A percentile compares a stretch with the other conserved stretches of the same genome.
phyloP scores from a whole-genome alignment of 2,113 vertebrate species.

The Syrrhaptes paradoxus region DNA sequence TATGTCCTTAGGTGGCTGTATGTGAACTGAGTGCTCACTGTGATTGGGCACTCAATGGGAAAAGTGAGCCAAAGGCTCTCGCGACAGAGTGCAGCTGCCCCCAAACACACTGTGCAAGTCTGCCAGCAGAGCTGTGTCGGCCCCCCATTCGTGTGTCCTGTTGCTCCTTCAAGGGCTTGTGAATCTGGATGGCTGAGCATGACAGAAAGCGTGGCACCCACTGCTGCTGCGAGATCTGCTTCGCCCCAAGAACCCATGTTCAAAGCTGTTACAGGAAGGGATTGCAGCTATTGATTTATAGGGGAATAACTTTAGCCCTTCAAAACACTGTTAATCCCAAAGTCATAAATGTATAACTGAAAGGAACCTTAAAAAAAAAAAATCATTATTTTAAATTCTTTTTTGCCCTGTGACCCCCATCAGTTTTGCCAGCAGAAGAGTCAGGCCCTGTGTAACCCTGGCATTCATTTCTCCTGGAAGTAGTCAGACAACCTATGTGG shows the following conservation, averaged over 20 bases:
- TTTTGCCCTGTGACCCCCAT: background rate
- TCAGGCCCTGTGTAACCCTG: background rate
- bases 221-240: background rate
- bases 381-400: background rate
- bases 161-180: background rate
- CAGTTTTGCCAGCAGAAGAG: background rate
- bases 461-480: background rate
- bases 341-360: background rate
- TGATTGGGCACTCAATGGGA: background rate
- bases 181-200: background rate
- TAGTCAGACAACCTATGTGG: background rate
- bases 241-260: background rate
- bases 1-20: background rate
- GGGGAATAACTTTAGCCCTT: background rate
- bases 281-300: background rate
- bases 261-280: background rate
- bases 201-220: background rate
- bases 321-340: background rate
- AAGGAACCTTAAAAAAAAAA: background rate
- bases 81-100: background rate
- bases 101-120: background rate
- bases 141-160: fast-evolving
- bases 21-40: fast-evolving
- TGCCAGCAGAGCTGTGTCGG: background rate
- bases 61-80: background rate